phyloP scores from a whole-genome alignment of 2,113 vertebrate species.

The Meriones unguiculatus region DNA sequence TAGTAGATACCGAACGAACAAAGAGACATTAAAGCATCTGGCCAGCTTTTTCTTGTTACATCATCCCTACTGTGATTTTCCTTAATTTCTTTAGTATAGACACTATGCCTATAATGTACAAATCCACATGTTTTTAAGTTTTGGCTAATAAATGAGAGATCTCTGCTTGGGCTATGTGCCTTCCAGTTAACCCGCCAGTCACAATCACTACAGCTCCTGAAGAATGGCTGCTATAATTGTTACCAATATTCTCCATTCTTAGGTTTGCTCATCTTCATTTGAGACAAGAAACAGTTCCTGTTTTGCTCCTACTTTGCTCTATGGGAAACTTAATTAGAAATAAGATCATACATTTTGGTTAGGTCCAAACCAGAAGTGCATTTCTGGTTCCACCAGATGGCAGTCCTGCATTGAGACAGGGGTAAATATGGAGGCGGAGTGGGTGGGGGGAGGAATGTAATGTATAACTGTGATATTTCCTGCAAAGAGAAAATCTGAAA shows the following conservation, averaged over 20 bases:
- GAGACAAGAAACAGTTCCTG: not conserved
- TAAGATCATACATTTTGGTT: not conserved
- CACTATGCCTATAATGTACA: not conserved
- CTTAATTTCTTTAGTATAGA: not conserved
- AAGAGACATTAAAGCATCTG: not conserved
- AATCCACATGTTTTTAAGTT: not conserved
- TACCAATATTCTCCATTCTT: not conserved
- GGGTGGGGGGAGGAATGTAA: not conserved
- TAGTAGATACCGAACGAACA: fast-evolving
- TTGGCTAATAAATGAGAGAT: not conserved
- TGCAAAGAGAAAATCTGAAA: constrained; percentile 45
- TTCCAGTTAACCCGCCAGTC: not conserved
- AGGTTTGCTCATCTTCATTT: not conserved
- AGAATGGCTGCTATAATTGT: not conserved
- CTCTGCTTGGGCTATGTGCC: not conserved
- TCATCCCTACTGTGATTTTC: not conserved
- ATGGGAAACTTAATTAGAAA: constrained; percentile 36
- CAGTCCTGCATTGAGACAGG: constrained; percentile 61
- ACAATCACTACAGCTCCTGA: not conserved
- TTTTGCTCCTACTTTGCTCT: not conserved
- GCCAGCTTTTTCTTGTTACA: not conserved
- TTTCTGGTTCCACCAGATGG: constrained; percentile 72
- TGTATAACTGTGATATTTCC: not conserved
- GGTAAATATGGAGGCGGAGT: not conserved
- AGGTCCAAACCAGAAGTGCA: constrained; percentile 57